Conservation (phyloP, 2,797 vertebrate species). For the Schizopygopsis pylzovi region DNA sequence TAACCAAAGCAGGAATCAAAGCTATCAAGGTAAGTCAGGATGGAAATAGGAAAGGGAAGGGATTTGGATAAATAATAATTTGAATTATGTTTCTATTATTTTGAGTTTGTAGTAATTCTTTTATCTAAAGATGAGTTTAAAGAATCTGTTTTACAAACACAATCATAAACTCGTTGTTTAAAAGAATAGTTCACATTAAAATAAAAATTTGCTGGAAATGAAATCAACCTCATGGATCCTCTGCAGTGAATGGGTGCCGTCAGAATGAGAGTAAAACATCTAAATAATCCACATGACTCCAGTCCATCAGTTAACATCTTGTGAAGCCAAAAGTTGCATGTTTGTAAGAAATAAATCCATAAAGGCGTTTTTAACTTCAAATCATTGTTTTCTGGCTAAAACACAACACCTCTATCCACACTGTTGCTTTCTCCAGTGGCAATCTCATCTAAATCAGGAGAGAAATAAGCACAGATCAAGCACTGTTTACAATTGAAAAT, state of each 20-base stretch:
- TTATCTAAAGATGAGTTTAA: background rate
- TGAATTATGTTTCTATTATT: background rate
- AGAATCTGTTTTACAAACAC: background rate
- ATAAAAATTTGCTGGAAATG: background rate
- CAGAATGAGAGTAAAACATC: background rate
- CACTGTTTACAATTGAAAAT: background rate
- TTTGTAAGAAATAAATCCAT: background rate
- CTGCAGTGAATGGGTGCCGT: background rate
- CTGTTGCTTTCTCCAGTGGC: background rate
- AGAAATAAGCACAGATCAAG: background rate
- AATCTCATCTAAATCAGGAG: background rate
- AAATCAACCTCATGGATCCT: background rate
- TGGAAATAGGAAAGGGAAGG: too few species aligned
- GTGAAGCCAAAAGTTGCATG: background rate
- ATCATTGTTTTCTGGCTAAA: background rate
- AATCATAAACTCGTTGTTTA: too few species aligned
- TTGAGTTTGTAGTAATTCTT: background rate
- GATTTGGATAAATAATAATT: background rate
- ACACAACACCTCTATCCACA: background rate
- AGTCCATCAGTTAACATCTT: background rate
- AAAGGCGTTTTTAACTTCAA: background rate
- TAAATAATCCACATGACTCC: background rate
- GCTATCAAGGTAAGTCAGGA: constrained; percentile 91
- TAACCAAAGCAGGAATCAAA: constrained; percentile 98
- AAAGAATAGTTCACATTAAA: background rate